phyloP scores from a whole-genome alignment of 2,113 vertebrate genomes.

The Motacilla tschutschensis region DNA sequence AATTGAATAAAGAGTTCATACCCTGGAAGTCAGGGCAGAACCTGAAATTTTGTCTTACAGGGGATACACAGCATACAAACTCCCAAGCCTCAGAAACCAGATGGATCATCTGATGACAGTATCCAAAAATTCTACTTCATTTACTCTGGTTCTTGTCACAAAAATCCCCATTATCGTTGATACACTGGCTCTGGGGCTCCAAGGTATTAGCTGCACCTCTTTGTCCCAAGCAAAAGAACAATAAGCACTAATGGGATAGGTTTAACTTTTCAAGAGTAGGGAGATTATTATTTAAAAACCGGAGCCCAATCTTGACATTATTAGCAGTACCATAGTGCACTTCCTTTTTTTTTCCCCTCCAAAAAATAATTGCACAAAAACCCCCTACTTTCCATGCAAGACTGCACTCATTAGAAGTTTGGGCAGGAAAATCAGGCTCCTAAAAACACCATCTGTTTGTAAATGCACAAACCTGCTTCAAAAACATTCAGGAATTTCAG shows the following conservation, averaged over 20 bases:
- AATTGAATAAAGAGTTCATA: background rate
- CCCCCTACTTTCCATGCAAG: background rate
- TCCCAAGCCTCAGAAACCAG: background rate
- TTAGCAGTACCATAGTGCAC: background rate
- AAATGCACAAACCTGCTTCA: background rate
- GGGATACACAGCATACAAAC: background rate
- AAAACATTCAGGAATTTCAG: background rate
- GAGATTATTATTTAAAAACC: background rate
- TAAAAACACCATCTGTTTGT: slow-evolving; percentile 25
- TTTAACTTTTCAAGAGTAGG: background rate
- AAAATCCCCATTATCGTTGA: fast-evolving
- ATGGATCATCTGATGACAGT: background rate
- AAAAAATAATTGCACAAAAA: background rate
- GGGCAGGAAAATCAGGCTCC: background rate
- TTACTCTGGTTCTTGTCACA: fast-evolving
- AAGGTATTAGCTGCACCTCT: background rate
- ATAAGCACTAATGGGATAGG: background rate
- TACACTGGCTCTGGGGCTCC: background rate
- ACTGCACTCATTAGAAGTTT: background rate
- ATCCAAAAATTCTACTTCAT: background rate
- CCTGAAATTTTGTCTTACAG: background rate
- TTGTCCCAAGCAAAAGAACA: background rate
- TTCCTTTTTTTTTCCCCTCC: background rate
- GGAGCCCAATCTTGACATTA: background rate
- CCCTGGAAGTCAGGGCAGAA: background rate